Evolutionary conservation across 2,113 vertebrate genomes (phyloP).

Genomic region (Silurus meridionalis): DNA sequence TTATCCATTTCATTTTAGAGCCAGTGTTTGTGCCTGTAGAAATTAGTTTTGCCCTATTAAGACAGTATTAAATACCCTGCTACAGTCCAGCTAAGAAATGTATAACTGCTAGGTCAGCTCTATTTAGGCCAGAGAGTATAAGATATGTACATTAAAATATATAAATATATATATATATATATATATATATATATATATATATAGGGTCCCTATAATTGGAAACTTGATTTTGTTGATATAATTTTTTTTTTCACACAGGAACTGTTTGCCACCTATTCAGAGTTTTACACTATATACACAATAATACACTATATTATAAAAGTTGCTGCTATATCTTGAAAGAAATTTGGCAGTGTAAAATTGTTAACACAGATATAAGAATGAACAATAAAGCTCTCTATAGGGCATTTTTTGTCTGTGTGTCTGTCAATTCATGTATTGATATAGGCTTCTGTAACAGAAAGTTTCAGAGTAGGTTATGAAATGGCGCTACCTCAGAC

Average conservation of each 20-base stretch:
- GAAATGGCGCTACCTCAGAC: not conserved
- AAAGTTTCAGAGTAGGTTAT: not conserved
- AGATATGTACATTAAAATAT: not conserved
- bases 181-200: too few relatives aligned
- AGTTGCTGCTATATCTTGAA: not conserved
- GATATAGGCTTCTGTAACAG: not conserved
- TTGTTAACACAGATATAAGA: not conserved
- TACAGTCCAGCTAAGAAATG: not conserved
- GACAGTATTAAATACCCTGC: conserved; percentile 11
- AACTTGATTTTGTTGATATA: not conserved
- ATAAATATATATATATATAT: too few relatives aligned
- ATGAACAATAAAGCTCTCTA: too few relatives aligned
- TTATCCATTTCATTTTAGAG: conserved; percentile 39
- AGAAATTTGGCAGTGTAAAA: not conserved
- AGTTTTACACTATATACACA: not conserved
- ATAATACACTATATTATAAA: not conserved
- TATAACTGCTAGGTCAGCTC: not conserved
- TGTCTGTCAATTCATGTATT: not conserved
- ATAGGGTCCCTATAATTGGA: not conserved
- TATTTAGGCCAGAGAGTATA: not conserved
- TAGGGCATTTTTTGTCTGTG: not conserved
- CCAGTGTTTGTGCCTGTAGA: conserved; percentile 20
- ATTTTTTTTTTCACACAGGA: too few relatives aligned
- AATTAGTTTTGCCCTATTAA: conserved; percentile 27
- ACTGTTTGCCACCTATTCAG: not conserved